These are phyloP conservation scores for Lysandra coridon DNA, from an alignment of 2,888 invertebrate genomes.

Conservation along the genomic window DNA sequence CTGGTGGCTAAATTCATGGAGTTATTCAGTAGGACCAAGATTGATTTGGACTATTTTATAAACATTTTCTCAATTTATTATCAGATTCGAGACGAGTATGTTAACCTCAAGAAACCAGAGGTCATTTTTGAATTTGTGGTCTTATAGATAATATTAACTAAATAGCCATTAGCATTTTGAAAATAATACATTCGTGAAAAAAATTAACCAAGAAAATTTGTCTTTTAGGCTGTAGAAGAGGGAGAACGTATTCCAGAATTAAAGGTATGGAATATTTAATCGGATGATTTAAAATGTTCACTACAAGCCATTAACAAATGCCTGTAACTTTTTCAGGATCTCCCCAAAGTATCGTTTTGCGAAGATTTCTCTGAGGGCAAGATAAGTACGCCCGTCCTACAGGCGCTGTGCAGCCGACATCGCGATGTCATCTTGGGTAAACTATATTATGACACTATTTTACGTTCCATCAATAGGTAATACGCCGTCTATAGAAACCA, in stretches of 20 bases:
- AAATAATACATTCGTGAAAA: too few species aligned
- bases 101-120: conserved; percentile 31
- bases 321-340: background rate
- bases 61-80: conserved; percentile 25
- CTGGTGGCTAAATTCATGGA: background rate
- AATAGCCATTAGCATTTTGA: too few species aligned
- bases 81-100: conserved; percentile 35
- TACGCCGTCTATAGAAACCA: too few species aligned
- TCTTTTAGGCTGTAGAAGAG: conserved; percentile 24
- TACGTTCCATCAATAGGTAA: too few species aligned
- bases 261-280: background rate
- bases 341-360: background rate
- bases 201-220: background rate
- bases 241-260: background rate
- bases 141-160: too few species aligned
- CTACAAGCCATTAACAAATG: too few species aligned
- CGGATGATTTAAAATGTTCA: too few species aligned
- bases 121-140: conserved; percentile 1
- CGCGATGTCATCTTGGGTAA: background rate
- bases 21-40: conserved; percentile 4
- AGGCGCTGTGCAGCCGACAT: background rate
- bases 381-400: background rate
- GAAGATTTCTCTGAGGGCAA: background rate
- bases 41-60: conserved; percentile 2
- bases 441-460: too few species aligned